Conservation (phyloP, 2,888 invertebrate species). For the Heliconius ethilla region DNA sequence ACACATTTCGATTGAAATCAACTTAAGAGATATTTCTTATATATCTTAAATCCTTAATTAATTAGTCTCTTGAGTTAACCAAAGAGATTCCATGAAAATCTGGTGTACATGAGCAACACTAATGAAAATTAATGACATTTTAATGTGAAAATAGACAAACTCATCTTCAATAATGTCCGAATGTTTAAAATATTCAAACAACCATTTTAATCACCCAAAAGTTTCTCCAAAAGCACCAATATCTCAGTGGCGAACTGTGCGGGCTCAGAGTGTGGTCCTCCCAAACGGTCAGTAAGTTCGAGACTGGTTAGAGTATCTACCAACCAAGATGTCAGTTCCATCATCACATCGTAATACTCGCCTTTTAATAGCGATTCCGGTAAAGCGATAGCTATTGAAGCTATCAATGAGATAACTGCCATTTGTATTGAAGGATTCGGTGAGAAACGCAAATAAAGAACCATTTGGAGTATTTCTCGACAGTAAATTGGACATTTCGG, state of each 20-base stretch:
- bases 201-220: slow-evolving; percentile 36
- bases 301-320: slow-evolving; percentile 78
- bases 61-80: background rate
- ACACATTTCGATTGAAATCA: background rate
- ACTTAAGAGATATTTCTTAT: background rate
- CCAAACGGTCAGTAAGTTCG: slow-evolving; percentile 71
- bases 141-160: background rate
- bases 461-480: slow-evolving; percentile 86
- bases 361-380: slow-evolving; percentile 80
- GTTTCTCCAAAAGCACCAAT: slow-evolving; percentile 78
- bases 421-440: slow-evolving; percentile 85
- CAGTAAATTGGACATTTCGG: slow-evolving; percentile 84
- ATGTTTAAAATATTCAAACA: background rate
- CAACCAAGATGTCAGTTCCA: slow-evolving; percentile 87
- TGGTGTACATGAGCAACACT: background rate
- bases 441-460: slow-evolving; percentile 85
- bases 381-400: slow-evolving; percentile 83
- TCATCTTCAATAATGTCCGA: background rate
- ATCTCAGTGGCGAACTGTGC: slow-evolving; percentile 84
- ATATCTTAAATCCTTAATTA: background rate
- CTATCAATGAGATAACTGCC: slow-evolving; percentile 85
- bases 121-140: background rate
- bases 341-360: slow-evolving; percentile 83
- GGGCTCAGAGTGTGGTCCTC: slow-evolving; percentile 85
- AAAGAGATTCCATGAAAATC: background rate